Conservation (phyloP, 2,888 invertebrate species). For the Sussaba pulchella region DNA sequence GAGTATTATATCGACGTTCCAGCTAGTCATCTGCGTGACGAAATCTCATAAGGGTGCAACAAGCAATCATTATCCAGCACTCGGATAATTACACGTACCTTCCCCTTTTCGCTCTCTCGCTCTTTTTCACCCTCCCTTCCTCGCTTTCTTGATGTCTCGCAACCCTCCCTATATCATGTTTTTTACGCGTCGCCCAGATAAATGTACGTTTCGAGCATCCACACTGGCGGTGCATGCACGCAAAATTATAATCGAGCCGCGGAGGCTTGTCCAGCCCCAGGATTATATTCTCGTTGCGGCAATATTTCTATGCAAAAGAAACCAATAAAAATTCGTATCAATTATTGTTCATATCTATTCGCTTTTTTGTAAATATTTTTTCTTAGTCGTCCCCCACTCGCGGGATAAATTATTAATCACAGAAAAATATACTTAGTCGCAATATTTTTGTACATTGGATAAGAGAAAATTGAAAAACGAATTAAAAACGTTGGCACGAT, state of each 20-base stretch:
- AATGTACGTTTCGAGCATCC: slow-evolving; percentile 64
- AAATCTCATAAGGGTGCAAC: slow-evolving; percentile 74
- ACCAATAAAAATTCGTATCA: slow-evolving; percentile 17
- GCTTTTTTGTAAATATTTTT: slow-evolving; percentile 1
- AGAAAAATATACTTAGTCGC: neutral
- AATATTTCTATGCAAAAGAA: slow-evolving; percentile 15
- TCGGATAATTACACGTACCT: slow-evolving; percentile 73
- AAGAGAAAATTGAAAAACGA: slow-evolving; percentile 16
- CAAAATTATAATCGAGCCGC: slow-evolving; percentile 67
- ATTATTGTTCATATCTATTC: slow-evolving; percentile 3
- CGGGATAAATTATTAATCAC: too few relatives aligned
- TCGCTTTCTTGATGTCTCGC: too few relatives aligned
- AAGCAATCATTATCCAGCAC: slow-evolving; percentile 75
- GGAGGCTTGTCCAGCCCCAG: slow-evolving; percentile 17
- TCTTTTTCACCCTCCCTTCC: slow-evolving; percentile 15
- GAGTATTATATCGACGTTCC: slow-evolving; percentile 55
- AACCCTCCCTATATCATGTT: slow-evolving; percentile 44
- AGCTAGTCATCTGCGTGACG: slow-evolving; percentile 76
- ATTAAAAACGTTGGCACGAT: neutral
- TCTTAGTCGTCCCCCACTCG: neutral
- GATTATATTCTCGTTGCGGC: slow-evolving; percentile 32
- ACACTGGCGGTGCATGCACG: slow-evolving; percentile 58
- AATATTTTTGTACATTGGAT: slow-evolving; percentile 8
- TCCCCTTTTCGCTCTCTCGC: slow-evolving; percentile 40
- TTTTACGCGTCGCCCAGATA: slow-evolving; percentile 60